Conservation (phyloP, 2,113 vertebrate species). For the Oryzias javanicus region DNA sequence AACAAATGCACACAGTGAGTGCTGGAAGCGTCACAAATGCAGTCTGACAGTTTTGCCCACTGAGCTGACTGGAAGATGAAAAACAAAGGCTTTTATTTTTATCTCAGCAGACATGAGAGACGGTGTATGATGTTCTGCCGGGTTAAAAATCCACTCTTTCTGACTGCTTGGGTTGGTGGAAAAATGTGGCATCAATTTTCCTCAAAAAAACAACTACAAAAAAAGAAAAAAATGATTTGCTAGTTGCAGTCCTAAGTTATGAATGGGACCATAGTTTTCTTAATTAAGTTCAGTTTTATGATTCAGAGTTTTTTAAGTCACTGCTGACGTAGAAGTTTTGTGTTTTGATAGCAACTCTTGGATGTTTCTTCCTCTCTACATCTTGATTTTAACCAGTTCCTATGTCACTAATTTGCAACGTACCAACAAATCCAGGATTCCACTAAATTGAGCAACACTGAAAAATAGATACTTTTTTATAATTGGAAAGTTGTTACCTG, state of each 20-base stretch:
- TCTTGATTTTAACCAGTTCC: no score
- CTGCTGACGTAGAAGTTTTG: not conserved
- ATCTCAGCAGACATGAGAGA: slow-evolving; percentile 38
- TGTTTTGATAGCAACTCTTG: slow-evolving; percentile 23
- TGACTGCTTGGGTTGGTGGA: not conserved
- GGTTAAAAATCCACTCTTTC: slow-evolving; percentile 6
- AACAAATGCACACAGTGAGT: slow-evolving; percentile 57
- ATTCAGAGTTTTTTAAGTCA: not conserved
- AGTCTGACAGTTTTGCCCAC: slow-evolving; percentile 66
- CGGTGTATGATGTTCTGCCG: slow-evolving; percentile 21
- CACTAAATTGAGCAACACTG: no score
- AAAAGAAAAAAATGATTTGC: not conserved
- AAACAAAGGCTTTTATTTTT: slow-evolving; percentile 61
- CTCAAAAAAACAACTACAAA: not conserved
- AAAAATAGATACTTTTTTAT: no score
- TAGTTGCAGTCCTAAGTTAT: not conserved
- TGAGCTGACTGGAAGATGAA: slow-evolving; percentile 58
- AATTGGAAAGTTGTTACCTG: no score
- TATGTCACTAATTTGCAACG: no score
- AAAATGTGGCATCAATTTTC: slow-evolving; percentile 6
- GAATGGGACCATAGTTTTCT: no score
- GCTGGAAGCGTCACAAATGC: slow-evolving; percentile 60
- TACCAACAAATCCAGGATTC: no score
- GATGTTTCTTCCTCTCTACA: not conserved
- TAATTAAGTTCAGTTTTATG: not conserved